These are phyloP conservation scores for Carposina sasakii DNA, from an alignment of 1,140 invertebrate species.

Conservation along the genomic window DNA sequence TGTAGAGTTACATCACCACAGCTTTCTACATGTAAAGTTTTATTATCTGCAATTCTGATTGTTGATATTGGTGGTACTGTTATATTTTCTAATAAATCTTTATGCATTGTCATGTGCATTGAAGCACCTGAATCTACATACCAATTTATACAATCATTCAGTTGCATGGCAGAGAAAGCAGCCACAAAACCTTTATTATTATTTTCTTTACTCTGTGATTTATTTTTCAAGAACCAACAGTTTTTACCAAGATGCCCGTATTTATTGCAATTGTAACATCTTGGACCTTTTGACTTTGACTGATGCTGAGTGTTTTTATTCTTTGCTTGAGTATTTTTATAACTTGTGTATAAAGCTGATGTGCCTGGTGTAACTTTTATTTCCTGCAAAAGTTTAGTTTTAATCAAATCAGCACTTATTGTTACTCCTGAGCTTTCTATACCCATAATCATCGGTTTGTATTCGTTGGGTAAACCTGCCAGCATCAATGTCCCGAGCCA, in stretches of 20 bases:
- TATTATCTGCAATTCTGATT: background rate
- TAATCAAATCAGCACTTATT: background rate
- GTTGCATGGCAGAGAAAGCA: background rate
- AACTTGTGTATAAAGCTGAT: background rate
- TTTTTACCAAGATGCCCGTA: background rate
- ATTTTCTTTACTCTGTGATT: background rate
- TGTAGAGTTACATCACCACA: background rate
- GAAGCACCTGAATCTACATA: background rate
- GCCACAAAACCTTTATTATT: background rate
- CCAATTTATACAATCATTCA: background rate
- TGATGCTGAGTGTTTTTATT: background rate
- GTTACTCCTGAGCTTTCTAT: background rate
- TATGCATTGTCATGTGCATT: background rate
- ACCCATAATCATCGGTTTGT: conserved; percentile 1
- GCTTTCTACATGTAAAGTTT: background rate
- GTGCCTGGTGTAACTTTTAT: background rate
- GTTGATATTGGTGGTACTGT: background rate
- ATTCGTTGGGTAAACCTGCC: conserved; percentile 24
- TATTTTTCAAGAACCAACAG: background rate
- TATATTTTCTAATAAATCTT: background rate
- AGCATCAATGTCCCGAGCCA: conserved; percentile 36
- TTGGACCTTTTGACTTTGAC: background rate
- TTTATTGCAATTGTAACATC: background rate
- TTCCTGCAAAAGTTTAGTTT: background rate
- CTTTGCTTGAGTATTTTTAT: background rate